Base-by-base conservation (phyloP, 2,113 vertebrate genomes). In the Pelecanus crispus region DNA sequence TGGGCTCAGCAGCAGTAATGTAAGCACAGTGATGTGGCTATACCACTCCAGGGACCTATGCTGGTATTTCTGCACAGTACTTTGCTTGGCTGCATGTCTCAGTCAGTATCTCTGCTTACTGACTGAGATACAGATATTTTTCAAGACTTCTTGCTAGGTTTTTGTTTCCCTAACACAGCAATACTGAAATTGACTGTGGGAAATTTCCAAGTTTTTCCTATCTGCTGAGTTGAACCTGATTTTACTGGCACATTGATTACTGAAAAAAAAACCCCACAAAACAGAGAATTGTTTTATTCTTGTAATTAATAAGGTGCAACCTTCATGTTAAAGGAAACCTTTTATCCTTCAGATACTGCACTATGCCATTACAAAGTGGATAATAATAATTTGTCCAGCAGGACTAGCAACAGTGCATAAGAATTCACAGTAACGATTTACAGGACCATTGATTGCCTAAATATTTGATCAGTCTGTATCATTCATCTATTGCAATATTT, bases 401-500 rank as follows among this genome's bases (percentile, higher is more conserved):
- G 63, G 70, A 89, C 79, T 87, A 95, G 71, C 81, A 74, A 92
- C 70, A 95, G 42, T 84, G 58, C 44, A 66, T 91, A 82, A 95
- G 78, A 96, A 94, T 61, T 81, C 88, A 93, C 94, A 94, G 72
- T 72, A 81, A 91, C n/a, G 12, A 93, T 92, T 84, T 95, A 91
- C 32, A 92, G 62, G 92, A 58, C 80, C 87, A 71, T 65, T 97
- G 96, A 95, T 81, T 95, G 71, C 70, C 71, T 94, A 97, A 95
- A 94, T 96, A 88, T 97, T 87, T 97, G 65, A 75, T 95, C 65
- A 79, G 87, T 40, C 74, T 89, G 88, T 82, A 94, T 86, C 83
- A 68, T 83, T 81, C 71, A 92, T 81, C 87, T 96, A 94, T 75
- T 96, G 70, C 63, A 95, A 86, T 93, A 96, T 95, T 96, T 97